These are phyloP conservation scores for Adoxophyes honmai DNA, from an alignment of 1,140 invertebrate genomes.

Conservation along the genomic window DNA sequence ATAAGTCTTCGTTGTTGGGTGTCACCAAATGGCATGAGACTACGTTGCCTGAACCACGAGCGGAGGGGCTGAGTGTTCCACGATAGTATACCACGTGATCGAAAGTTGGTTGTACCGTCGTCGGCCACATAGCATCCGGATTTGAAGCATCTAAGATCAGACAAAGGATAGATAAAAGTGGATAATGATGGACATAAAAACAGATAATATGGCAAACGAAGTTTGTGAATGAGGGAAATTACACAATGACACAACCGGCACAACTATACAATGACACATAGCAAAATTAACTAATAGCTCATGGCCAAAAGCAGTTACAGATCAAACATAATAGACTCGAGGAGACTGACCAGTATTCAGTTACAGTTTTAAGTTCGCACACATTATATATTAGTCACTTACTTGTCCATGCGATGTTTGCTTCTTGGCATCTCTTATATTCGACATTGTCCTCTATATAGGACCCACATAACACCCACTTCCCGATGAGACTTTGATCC, in stretches of 20 bases:
- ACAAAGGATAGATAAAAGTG: no score
- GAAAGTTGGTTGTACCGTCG: not conserved
- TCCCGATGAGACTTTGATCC: conserved; percentile 16
- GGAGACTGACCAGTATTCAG: no score
- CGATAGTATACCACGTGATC: conserved; percentile 23
- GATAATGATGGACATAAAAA: no score
- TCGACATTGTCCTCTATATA: conserved; percentile 2
- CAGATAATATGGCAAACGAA: no score
- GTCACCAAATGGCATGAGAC: conserved; percentile 29
- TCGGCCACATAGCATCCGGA: not conserved
- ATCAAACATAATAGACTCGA: no score
- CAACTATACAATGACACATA: no score
- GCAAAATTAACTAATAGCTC: no score
- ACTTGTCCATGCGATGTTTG: not conserved
- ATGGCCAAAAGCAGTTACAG: no score
- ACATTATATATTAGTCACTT: no score
- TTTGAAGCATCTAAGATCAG: not conserved
- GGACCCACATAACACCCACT: conserved; percentile 23
- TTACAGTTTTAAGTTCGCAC: no score
- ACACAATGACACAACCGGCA: no score
- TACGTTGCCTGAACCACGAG: not conserved
- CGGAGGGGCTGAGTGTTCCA: conserved; percentile 14
- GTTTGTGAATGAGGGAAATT: no score
- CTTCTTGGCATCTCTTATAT: not conserved
- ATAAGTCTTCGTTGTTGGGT: conserved; percentile 29